Evolutionary conservation across 2,797 vertebrate genomes (phyloP).

Genomic region (Chelonia mydas): DNA sequence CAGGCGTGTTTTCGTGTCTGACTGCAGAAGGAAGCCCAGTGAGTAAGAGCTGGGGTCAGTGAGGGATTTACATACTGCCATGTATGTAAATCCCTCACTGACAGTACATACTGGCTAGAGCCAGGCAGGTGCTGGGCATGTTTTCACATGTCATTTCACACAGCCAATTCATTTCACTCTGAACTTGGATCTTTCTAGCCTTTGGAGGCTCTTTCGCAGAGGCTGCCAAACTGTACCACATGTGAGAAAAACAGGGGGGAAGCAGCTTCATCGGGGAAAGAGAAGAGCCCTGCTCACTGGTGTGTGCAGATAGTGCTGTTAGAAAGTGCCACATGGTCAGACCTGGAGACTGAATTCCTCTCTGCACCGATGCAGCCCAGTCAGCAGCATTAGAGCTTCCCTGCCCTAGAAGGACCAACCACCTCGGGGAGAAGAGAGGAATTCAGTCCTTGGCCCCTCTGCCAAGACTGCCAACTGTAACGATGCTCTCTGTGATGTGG

Average conservation of each 20-base stretch:
- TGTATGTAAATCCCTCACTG: too few relatives aligned
- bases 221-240: not conserved
- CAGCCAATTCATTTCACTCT: not conserved
- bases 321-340: not conserved
- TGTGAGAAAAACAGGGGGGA: not conserved
- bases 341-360: not conserved
- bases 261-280: not conserved
- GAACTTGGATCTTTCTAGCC: not conserved
- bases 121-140: not conserved
- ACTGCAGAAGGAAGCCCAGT: not conserved
- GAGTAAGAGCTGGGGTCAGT: not conserved
- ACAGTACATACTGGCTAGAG: not conserved
- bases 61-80: not conserved
- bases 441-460: not conserved
- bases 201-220: not conserved
- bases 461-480: not conserved
- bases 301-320: not conserved
- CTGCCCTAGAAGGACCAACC: not conserved
- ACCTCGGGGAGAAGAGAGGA: not conserved
- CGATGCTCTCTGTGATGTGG: too few relatives aligned
- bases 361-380: not conserved
- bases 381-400: not conserved
- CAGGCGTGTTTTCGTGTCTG: not conserved
- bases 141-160: not conserved
- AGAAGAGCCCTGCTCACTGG: not conserved